Evolutionary conservation across 2,113 vertebrate species (phyloP).

Genomic region (Oryzias melastigma): DNA sequence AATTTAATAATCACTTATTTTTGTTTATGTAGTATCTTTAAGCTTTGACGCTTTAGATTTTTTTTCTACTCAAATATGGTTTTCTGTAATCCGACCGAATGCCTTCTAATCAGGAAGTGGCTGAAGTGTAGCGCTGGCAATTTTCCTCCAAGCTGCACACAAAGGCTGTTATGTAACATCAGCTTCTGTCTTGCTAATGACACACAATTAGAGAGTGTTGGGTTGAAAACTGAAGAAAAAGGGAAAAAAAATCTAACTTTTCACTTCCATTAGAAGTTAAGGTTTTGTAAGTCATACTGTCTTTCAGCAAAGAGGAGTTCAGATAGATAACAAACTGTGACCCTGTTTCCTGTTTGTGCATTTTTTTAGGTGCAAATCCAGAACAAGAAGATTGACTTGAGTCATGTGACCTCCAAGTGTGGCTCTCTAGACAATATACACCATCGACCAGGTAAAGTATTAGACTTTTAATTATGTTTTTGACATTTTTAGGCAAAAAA

Average conservation of each 20-base stretch:
- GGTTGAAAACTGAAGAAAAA: neutral
- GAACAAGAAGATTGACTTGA: conserved; percentile 97
- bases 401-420: conserved; percentile 98
- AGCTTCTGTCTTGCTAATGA: conserved; percentile 15
- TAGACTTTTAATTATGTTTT: no score
- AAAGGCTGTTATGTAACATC: conserved; percentile 7
- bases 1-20: no score
- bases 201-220: conserved; percentile 6
- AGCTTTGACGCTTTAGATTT: no score
- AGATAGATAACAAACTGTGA: conserved; percentile 6
- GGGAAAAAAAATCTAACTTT: neutral
- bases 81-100: conserved; percentile 12
- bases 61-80: no score
- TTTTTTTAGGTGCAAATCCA: conserved; percentile 88
- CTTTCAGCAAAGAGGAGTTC: no score
- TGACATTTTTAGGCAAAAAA: no score
- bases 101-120: neutral
- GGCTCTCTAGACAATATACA: conserved; percentile 97
- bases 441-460: conserved; percentile 96
- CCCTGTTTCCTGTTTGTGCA: conserved; percentile 11
- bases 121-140: conserved; percentile 2
- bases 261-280: conserved; percentile 1
- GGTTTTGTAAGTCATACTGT: neutral
- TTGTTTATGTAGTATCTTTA: no score
- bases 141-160: conserved; percentile 4